phyloP scores from a whole-genome alignment of 2,113 vertebrate genomes.

The Hypomesus transpacificus region DNA sequence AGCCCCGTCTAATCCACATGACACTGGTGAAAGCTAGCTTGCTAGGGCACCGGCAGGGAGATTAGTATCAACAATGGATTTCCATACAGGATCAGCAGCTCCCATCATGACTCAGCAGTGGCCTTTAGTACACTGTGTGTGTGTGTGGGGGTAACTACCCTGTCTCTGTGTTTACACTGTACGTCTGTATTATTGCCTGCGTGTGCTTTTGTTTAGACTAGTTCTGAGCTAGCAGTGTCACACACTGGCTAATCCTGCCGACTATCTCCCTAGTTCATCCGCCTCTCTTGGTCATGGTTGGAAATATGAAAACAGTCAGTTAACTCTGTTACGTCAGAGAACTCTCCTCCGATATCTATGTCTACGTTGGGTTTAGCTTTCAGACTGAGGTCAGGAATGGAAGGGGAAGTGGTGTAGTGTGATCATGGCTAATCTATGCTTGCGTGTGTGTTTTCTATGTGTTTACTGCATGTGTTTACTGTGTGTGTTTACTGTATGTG shows the following conservation, averaged over 20 bases:
- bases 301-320: too few species aligned
- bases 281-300: too few species aligned
- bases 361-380: too few species aligned
- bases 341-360: too few species aligned
- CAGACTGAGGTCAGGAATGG: too few species aligned
- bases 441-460: neutral
- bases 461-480: neutral
- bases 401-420: too few species aligned
- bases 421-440: too few species aligned
- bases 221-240: too few species aligned
- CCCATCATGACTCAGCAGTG: conserved; percentile 56
- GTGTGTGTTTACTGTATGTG: too few species aligned
- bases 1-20: neutral
- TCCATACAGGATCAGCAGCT: conserved; percentile 47
- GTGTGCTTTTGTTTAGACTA: neutral
- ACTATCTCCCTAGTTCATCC: too few species aligned
- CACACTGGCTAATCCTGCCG: too few species aligned
- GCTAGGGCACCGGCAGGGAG: conserved; percentile 32
- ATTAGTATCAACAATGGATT: conserved; percentile 51
- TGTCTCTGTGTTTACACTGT: conserved; percentile 12
- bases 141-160: neutral
- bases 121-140: conserved; percentile 37
- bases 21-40: conserved; percentile 16
- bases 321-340: too few species aligned
- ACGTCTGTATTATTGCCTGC: conserved; percentile 2